phyloP scores from a whole-genome alignment of 2,113 vertebrate species.

The Chaetodon trifascialis region DNA sequence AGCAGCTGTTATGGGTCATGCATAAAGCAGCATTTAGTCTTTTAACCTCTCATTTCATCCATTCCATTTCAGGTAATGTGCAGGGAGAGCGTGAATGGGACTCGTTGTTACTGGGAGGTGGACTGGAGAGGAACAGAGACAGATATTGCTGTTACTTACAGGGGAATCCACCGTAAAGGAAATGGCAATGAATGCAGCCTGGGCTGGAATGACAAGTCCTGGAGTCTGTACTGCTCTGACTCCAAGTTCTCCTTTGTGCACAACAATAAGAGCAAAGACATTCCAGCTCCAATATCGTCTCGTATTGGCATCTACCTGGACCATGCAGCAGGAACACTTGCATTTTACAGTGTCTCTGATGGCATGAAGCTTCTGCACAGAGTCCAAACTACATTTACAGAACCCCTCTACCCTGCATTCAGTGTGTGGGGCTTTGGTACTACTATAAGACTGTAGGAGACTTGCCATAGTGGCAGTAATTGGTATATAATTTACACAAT shows the following conservation, averaged over 20 bases:
- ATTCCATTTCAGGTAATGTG: slow-evolving; percentile 75
- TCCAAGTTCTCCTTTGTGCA: slow-evolving; percentile 87
- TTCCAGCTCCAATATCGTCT: slow-evolving; percentile 72
- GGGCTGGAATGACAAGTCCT: slow-evolving; percentile 87
- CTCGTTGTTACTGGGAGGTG: slow-evolving; percentile 86
- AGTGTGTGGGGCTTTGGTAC: slow-evolving; percentile 87
- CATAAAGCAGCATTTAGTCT: not conserved
- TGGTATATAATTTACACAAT: no score
- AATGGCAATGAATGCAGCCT: slow-evolving; percentile 86
- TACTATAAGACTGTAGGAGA: slow-evolving; percentile 70
- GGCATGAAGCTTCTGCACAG: slow-evolving; percentile 83
- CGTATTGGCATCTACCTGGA: slow-evolving; percentile 86
- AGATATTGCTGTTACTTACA: slow-evolving; percentile 85
- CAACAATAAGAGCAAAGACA: slow-evolving; percentile 81
- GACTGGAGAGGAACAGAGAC: slow-evolving; percentile 85
- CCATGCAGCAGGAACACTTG: slow-evolving; percentile 79
- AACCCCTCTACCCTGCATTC: slow-evolving; percentile 86
- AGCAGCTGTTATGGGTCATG: not conserved
- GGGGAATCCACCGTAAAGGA: slow-evolving; percentile 84
- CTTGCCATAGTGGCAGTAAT: not conserved
- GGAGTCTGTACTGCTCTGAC: slow-evolving; percentile 87
- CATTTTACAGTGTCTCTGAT: slow-evolving; percentile 85
- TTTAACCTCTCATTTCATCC: not conserved
- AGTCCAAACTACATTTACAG: slow-evolving; percentile 83
- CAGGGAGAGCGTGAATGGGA: slow-evolving; percentile 83